phyloP scores from a whole-genome alignment of 2,113 vertebrate genomes.

The Campylomormyrus tamandua region DNA sequence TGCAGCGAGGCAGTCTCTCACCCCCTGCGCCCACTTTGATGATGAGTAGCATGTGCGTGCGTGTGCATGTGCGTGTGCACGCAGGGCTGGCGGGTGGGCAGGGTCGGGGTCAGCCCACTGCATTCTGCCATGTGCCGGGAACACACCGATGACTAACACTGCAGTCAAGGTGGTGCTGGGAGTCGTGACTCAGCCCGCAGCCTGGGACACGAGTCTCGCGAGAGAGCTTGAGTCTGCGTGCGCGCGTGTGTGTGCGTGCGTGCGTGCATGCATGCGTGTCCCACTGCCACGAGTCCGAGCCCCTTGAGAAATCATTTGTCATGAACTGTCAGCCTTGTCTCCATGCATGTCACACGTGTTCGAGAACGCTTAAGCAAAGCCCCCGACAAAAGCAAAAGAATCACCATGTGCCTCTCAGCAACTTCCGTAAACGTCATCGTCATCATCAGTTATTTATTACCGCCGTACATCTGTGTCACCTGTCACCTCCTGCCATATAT shows the following conservation, averaged over 20 bases:
- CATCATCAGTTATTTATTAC: background rate
- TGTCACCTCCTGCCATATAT: background rate
- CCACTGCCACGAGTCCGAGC: background rate
- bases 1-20: background rate
- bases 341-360: background rate
- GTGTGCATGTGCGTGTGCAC: background rate
- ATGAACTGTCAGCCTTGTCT: background rate
- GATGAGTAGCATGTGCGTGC: background rate
- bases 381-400: background rate
- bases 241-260: background rate
- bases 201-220: background rate
- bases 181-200: conserved; percentile 15
- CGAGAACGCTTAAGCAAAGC: background rate
- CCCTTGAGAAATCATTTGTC: background rate
- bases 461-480: background rate
- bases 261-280: background rate
- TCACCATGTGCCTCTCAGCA: background rate
- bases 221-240: background rate
- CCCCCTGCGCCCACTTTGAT: background rate
- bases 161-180: background rate
- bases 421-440: background rate
- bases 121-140: conserved; percentile 5
- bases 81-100: background rate
- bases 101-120: background rate
- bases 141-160: conserved; percentile 21